phyloP scores from a whole-genome alignment of 2,888 invertebrate genomes.

The Frankliniella intonsa region DNA sequence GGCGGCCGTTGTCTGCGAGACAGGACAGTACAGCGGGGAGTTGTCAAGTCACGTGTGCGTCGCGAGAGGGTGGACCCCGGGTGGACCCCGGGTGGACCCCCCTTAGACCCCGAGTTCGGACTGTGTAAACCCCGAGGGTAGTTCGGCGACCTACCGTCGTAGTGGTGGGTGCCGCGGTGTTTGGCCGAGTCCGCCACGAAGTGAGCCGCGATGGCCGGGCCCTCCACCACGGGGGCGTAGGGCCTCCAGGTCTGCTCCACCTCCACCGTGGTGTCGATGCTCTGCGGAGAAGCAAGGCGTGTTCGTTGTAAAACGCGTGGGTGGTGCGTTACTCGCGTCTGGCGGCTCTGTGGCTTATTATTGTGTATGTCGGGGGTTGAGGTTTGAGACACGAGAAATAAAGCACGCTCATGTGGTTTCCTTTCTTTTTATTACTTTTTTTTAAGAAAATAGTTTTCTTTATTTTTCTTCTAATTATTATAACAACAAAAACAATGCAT shows the following conservation, averaged over 20 bases:
- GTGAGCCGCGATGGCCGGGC: conserved; percentile 15
- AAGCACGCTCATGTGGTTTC: background rate
- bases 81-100: no score
- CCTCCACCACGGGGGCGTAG: conserved; percentile 2
- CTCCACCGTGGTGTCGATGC: background rate
- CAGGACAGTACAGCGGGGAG: background rate
- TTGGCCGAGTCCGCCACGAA: background rate
- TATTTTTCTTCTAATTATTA: background rate
- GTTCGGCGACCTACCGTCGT: background rate
- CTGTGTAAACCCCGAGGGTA: background rate
- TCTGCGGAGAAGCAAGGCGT: background rate
- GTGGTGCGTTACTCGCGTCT: background rate
- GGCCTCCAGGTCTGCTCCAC: conserved; percentile 12
- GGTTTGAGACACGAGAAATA: conserved; percentile 5
- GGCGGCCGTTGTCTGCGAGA: background rate
- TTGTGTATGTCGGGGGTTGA: background rate
- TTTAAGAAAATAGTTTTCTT: background rate
- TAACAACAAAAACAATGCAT: background rate
- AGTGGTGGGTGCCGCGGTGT: conserved; percentile 12
- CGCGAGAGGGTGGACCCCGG: no score
- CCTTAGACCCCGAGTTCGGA: no score
- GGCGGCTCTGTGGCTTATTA: background rate
- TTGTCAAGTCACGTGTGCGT: background rate
- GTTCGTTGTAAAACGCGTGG: background rate
- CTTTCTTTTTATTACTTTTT: background rate